Evolutionary conservation across 2,888 invertebrate genomes (phyloP), one percentile per base, ranked within the genome.

Genomic region (Melanchra persicariae): DNA sequence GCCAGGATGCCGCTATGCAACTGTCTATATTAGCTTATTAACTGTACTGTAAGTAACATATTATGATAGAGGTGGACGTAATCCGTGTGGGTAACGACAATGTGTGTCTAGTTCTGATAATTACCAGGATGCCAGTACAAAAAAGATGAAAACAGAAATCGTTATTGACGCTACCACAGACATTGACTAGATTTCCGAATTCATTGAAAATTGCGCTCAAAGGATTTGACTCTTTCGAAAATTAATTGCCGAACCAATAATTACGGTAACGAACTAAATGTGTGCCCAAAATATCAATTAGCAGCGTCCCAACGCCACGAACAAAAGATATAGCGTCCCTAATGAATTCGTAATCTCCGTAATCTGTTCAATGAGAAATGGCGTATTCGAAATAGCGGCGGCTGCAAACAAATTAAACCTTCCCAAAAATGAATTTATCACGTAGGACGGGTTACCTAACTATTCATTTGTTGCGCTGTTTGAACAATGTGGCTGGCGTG

Each of bases 401-500:
- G 88, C 88, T 90, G 92, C 92, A 94, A 95, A 95, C 95, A 94
- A 95, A 95, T 95, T 95, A 94, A 95, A 94, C 92, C 91, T 90
- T 87, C 91, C 95, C 95, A 95, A 95, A 95, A 95, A 96, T 95
- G 93, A 95, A 95, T 96, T 96, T 95, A 95, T 95, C 95, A 94
- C 93, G 91, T 89, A 86, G 88, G 77, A 81, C 76, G 65, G 74
- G 81, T 81, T 79, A 79, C 82, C 88, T 89, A 92, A 93, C 94
- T 93, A 94, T 93, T 89, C 88, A 90, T 91, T 91, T 87, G 87
- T 86, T 79, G 72, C 82, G 63, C 62, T 85, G 85, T 87, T 87
- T 85, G 85, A 77, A 81, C 83, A 87, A 79, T 81, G 76, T 67
- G 79, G 71, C 71, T 70, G 71, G 66, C 71, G 69, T 70, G 75